Percentiles rank a stretch among this genome's conserved stretches.
phyloP scores from a whole-genome alignment of 2,797 vertebrate genomes.

The Fundulus diaphanus region DNA sequence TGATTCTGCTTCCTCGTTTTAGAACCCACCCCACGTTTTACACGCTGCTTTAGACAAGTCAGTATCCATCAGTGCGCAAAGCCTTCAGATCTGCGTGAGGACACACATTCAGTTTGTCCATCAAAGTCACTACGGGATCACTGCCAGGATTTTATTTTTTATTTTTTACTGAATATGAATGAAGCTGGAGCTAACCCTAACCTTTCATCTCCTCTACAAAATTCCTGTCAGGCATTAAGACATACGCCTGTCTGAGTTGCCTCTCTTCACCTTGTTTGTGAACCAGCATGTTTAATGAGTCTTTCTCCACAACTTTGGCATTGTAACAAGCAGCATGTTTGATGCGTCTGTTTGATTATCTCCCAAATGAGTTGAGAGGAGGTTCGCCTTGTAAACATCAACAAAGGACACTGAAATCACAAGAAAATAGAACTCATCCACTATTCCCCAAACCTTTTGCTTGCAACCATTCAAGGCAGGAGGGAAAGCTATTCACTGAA shows the following conservation, averaged over 20 bases:
- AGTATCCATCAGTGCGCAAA: constrained; percentile 52
- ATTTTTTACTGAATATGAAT: constrained; percentile 74
- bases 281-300: constrained; percentile 75
- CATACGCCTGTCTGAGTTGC: constrained; percentile 50
- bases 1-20: constrained; percentile 45
- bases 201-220: constrained; percentile 66
- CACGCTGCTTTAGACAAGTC: constrained; percentile 54
- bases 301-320: constrained; percentile 66
- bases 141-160: constrained; percentile 17
- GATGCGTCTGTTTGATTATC: constrained; percentile 78
- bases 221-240: constrained; percentile 64
- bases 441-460: constrained; percentile 48
- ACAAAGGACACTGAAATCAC: constrained; percentile 65
- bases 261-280: constrained; percentile 71
- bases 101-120: constrained; percentile 65
- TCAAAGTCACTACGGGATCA: constrained; percentile 63
- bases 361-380: constrained; percentile 65
- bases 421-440: constrained; percentile 64
- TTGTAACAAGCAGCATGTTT: constrained; percentile 74
- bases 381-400: constrained; percentile 67
- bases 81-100: constrained; percentile 59
- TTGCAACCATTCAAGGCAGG: constrained; percentile 46
- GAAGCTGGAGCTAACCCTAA: constrained; percentile 56
- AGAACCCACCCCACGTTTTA: constrained; percentile 52
- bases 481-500: constrained; percentile 62